phyloP scores from a whole-genome alignment of 2,797 vertebrate genomes.

The Leptatherina wallacei region DNA sequence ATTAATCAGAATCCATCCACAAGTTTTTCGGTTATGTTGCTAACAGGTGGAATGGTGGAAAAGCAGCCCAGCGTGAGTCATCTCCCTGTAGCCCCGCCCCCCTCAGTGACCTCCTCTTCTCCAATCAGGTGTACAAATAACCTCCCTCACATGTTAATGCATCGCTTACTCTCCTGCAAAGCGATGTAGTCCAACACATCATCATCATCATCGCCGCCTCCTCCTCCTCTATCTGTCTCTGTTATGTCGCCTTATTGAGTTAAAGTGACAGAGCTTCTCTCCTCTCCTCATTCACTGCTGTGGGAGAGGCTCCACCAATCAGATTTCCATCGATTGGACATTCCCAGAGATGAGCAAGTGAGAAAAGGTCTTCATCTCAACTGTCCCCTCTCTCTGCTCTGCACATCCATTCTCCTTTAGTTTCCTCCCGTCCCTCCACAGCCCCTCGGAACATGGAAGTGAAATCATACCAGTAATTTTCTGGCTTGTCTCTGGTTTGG shows the following conservation, averaged over 20 bases:
- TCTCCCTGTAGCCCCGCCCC: constrained; percentile 24
- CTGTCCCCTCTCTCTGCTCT: background rate
- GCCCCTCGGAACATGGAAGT: constrained; percentile 10
- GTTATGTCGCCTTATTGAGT: constrained; percentile 44
- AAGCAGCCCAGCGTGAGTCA: constrained; percentile 41
- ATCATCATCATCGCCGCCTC: background rate
- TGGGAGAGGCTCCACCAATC: constrained; percentile 34
- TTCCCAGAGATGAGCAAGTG: constrained; percentile 40
- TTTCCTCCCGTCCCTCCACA: background rate
- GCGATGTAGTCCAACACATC: background rate
- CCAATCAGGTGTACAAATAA: constrained; percentile 23
- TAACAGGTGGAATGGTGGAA: background rate
- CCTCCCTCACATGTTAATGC: constrained; percentile 1
- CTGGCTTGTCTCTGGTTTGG: constrained; percentile 1
- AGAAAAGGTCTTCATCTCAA: constrained; percentile 25
- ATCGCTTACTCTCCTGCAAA: background rate
- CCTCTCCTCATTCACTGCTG: constrained; percentile 24
- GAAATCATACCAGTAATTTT: constrained; percentile 11
- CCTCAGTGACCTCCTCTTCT: background rate
- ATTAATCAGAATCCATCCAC: too few species aligned
- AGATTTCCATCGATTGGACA: constrained; percentile 59
- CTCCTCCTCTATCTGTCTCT: constrained; percentile 31
- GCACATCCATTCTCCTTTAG: constrained; percentile 8
- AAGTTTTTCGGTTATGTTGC: too few species aligned
- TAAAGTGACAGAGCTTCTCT: constrained; percentile 50